Conservation (phyloP, 2,888 invertebrate species). For the Noctua janthe region DNA sequence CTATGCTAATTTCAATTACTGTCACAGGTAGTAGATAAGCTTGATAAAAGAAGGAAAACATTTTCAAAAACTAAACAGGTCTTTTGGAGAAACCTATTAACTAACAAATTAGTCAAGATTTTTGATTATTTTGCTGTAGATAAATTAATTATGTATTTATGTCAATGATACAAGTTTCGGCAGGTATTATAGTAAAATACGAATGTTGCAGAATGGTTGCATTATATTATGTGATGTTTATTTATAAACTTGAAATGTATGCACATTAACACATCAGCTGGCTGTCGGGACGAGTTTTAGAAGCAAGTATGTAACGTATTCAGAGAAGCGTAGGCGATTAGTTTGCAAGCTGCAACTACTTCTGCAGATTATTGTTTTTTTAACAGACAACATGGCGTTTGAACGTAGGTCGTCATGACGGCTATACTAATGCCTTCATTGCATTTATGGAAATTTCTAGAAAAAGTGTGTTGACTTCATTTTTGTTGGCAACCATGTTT, state of each 20-base stretch:
- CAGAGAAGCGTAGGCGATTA: conserved; percentile 34
- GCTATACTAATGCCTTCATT: neutral
- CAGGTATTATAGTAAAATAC: conserved; percentile 26
- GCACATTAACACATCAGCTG: conserved; percentile 45
- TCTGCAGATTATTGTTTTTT: conserved; percentile 27
- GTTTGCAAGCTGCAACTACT: conserved; percentile 20
- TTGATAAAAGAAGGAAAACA: neutral
- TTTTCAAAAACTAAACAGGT: neutral
- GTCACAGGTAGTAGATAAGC: too few species aligned
- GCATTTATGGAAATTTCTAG: neutral
- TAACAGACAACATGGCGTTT: neutral
- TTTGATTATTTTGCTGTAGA: neutral
- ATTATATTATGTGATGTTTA: conserved; percentile 44
- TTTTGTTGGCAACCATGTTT: neutral
- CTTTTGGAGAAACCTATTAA: neutral
- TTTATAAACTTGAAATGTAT: conserved; percentile 42
- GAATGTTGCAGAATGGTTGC: conserved; percentile 30
- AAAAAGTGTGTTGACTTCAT: neutral
- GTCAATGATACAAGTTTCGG: conserved; percentile 34
- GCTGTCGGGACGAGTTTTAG: conserved; percentile 23
- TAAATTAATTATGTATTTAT: conserved; percentile 40
- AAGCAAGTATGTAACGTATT: conserved; percentile 33
- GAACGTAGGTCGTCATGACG: conserved; percentile 18
- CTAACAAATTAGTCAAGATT: neutral
- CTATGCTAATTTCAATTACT: neutral